Evolutionary conservation across 2,888 invertebrate species (phyloP).

Genomic region (Metacarcinus magister): DNA sequence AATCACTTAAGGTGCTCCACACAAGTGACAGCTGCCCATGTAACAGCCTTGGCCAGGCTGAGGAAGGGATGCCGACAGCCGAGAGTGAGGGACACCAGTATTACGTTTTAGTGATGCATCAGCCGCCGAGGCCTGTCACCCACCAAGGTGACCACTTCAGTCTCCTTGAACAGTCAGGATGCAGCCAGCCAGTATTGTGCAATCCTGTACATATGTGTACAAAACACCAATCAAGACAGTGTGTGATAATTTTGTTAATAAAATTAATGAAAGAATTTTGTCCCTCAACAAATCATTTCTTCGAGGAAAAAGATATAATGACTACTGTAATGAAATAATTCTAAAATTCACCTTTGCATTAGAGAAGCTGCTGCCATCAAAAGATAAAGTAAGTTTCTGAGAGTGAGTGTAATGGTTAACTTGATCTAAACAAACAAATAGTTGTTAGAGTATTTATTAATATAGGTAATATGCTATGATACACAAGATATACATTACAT

Average conservation of each 20-base stretch:
- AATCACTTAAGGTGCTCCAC: background rate
- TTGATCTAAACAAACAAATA: background rate
- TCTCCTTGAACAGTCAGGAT: background rate
- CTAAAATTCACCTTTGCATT: too few species aligned
- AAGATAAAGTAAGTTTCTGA: too few species aligned
- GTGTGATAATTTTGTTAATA: conserved; percentile 37
- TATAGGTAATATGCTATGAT: background rate
- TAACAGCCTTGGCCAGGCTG: background rate
- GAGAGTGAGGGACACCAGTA: background rate
- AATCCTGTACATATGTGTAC: conserved; percentile 39
- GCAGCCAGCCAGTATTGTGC: conserved; percentile 15
- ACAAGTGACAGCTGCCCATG: background rate
- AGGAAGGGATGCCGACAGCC: background rate
- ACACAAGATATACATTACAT: background rate
- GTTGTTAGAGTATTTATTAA: background rate
- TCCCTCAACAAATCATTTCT: too few species aligned
- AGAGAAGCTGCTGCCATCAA: too few species aligned
- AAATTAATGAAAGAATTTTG: background rate
- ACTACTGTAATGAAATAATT: too few species aligned
- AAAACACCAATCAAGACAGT: conserved; percentile 36
- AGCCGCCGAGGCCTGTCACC: background rate
- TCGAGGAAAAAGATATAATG: too few species aligned
- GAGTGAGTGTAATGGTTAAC: background rate
- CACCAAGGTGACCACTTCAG: background rate
- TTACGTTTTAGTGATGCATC: background rate